A percentile compares a stretch with the other conserved stretches of the same genome.
These are phyloP conservation scores for Neoseiulus cucumeris DNA, from an alignment of 1,140 invertebrate species.

Conservation along the genomic window DNA sequence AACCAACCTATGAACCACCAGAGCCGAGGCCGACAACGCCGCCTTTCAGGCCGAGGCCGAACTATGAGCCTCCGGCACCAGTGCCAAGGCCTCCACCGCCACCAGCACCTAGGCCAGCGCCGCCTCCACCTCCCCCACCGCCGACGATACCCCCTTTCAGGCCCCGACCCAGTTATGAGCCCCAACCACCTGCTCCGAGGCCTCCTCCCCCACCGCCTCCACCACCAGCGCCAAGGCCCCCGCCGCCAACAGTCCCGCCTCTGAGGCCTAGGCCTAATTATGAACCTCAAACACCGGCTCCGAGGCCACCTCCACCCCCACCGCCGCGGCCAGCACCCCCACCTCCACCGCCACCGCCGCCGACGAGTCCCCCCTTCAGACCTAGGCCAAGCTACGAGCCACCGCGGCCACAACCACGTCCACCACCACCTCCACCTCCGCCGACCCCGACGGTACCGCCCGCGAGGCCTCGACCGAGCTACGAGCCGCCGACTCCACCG, in stretches of 20 bases:
- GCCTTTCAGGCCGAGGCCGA: not conserved
- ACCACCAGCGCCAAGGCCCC: not conserved
- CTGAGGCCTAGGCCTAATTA: not conserved
- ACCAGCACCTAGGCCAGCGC: not conserved
- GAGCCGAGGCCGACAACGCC: not conserved
- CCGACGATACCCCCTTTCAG: not conserved
- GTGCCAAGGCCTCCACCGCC: not conserved
- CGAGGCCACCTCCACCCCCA: not conserved
- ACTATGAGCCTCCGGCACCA: not conserved
- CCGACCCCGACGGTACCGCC: not conserved
- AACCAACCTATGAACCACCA: not conserved
- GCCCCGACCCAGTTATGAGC: not conserved
- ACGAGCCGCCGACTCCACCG: not conserved
- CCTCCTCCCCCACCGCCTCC: not conserved
- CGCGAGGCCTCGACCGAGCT: not conserved
- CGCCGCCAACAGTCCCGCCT: not conserved
- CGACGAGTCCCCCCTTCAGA: not conserved
- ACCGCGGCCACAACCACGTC: not conserved
- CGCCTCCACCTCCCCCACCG: not conserved
- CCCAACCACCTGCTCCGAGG: not conserved
- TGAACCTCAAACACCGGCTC: not conserved
- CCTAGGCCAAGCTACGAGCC: no score
- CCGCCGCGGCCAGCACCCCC: not conserved
- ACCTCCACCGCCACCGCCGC: not conserved
- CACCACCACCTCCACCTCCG: not conserved